Evolutionary conservation across 2,797 vertebrate genomes (phyloP), one percentile per base, ranked within the genome.

Genomic region (Falco naumanni): DNA sequence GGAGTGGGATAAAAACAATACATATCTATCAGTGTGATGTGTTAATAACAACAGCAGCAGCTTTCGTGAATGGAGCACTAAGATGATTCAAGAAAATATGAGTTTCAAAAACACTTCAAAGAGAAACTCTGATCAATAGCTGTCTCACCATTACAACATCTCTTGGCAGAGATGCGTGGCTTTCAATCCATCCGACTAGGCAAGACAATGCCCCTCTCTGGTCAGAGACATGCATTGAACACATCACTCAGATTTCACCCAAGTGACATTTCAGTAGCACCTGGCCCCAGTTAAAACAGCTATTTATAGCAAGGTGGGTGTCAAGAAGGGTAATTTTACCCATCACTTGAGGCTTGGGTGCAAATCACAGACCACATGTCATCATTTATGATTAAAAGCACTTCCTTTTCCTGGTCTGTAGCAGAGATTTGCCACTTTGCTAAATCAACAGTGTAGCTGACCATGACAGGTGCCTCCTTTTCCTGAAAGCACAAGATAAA

Each of bases 31-130:
- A 63, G 50, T 0, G 1, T 6, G 41, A 80, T 26, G 45, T 54
- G 68, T 84, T 63, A 88, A 41, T 19, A 91, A 50, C 64, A 80
- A 5, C 24, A 75, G 12, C 20, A 77, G n/a, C 34, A 56, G 57
- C 37, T 92, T 95, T 79, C 87, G n/a, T 91, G 82, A 87, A 93
- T 60, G 68, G 33, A 93, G 76, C 59, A 81, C 43, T 0, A 3
- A 65, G 61, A 81, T 26, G 59, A 95, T 20, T 94, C 91, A 93
- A 89, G 85, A n/a, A 75, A 84, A 82, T 43, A 75, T 19, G 10
- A 65, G 70, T 84, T 92, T 90, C 80, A 39, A 77, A 77, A 93
- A 60, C 74, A 82, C 74, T 90, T 78, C 70, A 69, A 43, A 93
- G 71, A 51, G 29, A 5, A 89, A 63, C 59, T 92, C 56, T 68